Percentiles rank a stretch among this genome's conserved stretches.
phyloP scores from a whole-genome alignment of 2,888 invertebrate genomes.

The Craniophora ligustri region DNA sequence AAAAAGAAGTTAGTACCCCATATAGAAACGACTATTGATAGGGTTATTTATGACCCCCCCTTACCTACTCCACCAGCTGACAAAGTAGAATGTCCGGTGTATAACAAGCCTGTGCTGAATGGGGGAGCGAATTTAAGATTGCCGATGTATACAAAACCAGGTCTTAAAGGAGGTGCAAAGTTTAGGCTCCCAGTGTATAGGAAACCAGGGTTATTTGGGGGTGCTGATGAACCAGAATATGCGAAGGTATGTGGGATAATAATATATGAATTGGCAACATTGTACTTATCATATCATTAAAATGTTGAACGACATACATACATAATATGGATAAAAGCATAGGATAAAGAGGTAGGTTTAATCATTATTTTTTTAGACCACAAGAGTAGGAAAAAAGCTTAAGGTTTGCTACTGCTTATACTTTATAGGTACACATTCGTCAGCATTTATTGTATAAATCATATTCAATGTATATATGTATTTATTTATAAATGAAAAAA shows the following conservation, averaged over 20 bases:
- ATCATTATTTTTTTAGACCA: too few relatives aligned
- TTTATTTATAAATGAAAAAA: too few relatives aligned
- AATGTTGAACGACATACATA: neutral
- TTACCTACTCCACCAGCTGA: constrained; percentile 69
- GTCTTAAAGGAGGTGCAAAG: constrained; percentile 52
- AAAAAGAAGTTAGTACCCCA: constrained; percentile 78
- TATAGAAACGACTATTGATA: constrained; percentile 74
- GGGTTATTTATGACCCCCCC: constrained; percentile 75
- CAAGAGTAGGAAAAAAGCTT: too few relatives aligned
- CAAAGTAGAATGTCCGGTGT: constrained; percentile 63
- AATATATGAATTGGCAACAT: neutral
- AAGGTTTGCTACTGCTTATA: too few relatives aligned
- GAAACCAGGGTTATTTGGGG: constrained; percentile 62
- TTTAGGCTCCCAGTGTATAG: constrained; percentile 57
- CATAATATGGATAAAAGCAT: too few relatives aligned
- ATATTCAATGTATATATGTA: too few relatives aligned
- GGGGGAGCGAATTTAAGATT: constrained; percentile 59
- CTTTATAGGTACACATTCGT: too few relatives aligned
- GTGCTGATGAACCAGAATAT: constrained; percentile 54
- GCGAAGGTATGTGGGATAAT: constrained; percentile 59
- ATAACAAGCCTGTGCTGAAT: constrained; percentile 67
- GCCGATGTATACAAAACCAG: constrained; percentile 62
- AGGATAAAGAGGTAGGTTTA: too few relatives aligned
- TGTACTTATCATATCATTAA: neutral
- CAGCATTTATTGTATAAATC: too few relatives aligned